Conservation (phyloP, 53 echinoderm and acorn worm species). For the Holothuria leucospilota region DNA sequence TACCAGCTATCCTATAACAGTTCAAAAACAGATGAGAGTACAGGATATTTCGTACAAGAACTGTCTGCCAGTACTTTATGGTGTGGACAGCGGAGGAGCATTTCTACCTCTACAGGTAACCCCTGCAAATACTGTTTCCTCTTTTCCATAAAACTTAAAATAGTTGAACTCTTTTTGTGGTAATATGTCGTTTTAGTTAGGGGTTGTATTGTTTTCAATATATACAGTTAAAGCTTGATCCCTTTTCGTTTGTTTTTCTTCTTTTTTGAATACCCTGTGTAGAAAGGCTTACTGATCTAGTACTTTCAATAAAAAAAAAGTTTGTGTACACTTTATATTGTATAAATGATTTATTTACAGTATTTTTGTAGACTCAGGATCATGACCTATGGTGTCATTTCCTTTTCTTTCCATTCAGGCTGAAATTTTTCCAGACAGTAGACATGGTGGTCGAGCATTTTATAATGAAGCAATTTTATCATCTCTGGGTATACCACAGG, state of each 20-base stretch:
- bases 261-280: no score
- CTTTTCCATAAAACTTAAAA: no score
- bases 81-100: slow-evolving; percentile 97
- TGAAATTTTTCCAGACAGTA: slow-evolving; percentile 90
- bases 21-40: slow-evolving; percentile 82
- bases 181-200: no score
- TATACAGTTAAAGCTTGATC: no score
- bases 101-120: slow-evolving; percentile 94
- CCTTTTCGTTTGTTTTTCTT: no score
- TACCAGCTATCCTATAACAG: slow-evolving; percentile 84
- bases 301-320: not conserved
- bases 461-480: slow-evolving; percentile 88
- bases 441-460: slow-evolving; percentile 86
- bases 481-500: slow-evolving; percentile 90
- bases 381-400: not conserved
- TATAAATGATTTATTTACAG: not conserved
- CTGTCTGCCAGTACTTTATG: slow-evolving; percentile 77
- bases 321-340: not conserved
- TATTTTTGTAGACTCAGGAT: not conserved
- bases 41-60: slow-evolving; percentile 89
- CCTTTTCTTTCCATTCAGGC: slow-evolving; percentile 45
- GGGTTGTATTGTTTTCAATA: no score
- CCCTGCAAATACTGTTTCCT: no score
- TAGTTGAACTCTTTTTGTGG: no score
- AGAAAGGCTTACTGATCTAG: no score